Evolutionary conservation across 2,113 vertebrate genomes (phyloP).

Genomic region (Phyllostomus discolor): DNA sequence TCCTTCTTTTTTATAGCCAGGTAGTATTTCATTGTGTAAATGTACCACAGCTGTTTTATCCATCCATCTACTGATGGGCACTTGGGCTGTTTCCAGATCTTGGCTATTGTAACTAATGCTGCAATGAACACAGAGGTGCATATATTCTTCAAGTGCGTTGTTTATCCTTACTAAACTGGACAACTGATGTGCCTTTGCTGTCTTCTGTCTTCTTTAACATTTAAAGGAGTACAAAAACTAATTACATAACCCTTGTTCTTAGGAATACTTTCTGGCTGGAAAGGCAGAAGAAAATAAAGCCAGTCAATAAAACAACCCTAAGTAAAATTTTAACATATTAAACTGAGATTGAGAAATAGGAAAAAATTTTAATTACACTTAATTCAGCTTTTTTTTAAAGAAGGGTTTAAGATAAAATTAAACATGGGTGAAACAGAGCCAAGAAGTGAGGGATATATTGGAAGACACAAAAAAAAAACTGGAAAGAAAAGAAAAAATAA

Average conservation of each 20-base stretch:
- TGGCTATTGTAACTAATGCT: too few species aligned
- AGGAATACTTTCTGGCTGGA: neutral
- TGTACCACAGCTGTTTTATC: too few species aligned
- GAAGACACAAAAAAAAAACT: too few species aligned
- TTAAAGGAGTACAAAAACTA: neutral
- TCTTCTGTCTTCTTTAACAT: neutral
- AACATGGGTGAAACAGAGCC: too few species aligned
- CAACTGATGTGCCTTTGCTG: neutral
- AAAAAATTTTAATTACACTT: neutral
- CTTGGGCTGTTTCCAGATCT: too few species aligned
- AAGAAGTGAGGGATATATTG: too few species aligned
- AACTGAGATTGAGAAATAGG: neutral
- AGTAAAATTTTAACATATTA: neutral
- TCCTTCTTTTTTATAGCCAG: too few species aligned
- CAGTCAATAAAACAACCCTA: neutral
- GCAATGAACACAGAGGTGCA: too few species aligned
- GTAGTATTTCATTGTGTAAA: too few species aligned
- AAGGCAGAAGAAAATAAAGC: neutral
- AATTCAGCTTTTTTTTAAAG: neutral
- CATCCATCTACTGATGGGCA: too few species aligned
- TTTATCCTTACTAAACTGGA: neutral
- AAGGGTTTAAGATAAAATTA: too few species aligned
- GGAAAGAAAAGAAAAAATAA: too few species aligned
- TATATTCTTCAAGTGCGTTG: neutral
- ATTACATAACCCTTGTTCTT: neutral